Conservation (phyloP, 1,140 invertebrate species). For the Trachymyrmex cornetzi region DNA sequence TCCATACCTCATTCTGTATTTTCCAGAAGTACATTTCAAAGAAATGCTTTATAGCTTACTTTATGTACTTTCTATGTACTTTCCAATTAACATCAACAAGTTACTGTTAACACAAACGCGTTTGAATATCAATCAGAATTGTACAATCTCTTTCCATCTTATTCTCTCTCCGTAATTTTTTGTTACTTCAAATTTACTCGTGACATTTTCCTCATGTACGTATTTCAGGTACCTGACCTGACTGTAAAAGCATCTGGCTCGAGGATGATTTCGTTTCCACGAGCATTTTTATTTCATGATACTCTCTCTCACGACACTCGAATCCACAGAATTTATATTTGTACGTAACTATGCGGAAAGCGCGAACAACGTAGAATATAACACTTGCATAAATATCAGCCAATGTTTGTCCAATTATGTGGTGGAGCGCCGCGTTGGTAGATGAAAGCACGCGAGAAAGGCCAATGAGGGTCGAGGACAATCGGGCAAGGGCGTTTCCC, state of each 20-base stretch:
- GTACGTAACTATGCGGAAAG: background rate
- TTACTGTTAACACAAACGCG: background rate
- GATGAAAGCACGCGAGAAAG: background rate
- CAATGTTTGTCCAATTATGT: slow-evolving; percentile 59
- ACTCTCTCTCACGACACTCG: background rate
- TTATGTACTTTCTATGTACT: background rate
- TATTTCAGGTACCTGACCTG: background rate
- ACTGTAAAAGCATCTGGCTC: background rate
- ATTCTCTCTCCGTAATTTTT: background rate
- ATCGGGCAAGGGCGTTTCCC: slow-evolving; percentile 14
- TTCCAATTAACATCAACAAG: slow-evolving; percentile 15
- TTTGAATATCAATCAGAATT: background rate
- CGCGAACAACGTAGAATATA: slow-evolving; percentile 20
- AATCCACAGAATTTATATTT: slow-evolving; percentile 15
- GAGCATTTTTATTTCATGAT: slow-evolving; percentile 32
- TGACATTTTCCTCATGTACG: background rate
- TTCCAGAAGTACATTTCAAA: background rate
- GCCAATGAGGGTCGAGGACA: slow-evolving; percentile 28
- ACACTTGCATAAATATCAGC: slow-evolving; percentile 49
- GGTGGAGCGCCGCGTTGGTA: background rate
- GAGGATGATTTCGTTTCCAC: background rate
- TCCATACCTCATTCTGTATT: background rate
- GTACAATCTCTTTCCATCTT: background rate
- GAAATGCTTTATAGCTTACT: background rate
- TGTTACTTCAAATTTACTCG: background rate